A percentile compares a stretch with the other conserved stretches of the same genome.
Conservation (phyloP, 2,797 vertebrate species). For the Arrhamphus sclerolepis region DNA sequence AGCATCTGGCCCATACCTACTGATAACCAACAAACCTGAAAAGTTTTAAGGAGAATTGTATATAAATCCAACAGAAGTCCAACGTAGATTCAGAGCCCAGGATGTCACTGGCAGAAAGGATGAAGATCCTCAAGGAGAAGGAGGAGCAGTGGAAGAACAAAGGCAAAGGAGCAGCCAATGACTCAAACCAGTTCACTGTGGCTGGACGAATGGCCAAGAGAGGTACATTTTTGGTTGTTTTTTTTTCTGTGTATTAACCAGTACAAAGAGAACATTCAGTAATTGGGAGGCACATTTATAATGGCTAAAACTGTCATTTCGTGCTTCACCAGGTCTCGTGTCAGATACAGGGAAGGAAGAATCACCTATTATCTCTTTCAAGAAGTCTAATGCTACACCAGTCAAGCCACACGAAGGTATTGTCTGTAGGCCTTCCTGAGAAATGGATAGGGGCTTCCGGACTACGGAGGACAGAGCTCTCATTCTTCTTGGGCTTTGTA, state of each 20-base stretch:
- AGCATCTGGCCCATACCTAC: neutral
- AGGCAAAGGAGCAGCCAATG: conserved; percentile 84
- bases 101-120: conserved; percentile 77
- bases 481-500: no score
- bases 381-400: conserved; percentile 76
- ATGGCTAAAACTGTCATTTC: neutral
- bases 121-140: conserved; percentile 83
- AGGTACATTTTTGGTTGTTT: conserved; percentile 52
- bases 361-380: conserved; percentile 63
- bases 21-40: neutral
- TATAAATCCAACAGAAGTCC: conserved; percentile 70
- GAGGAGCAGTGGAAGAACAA: conserved; percentile 83
- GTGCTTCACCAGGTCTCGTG: conserved; percentile 74
- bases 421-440: neutral
- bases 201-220: conserved; percentile 84
- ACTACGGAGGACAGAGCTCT: no score
- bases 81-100: conserved; percentile 70
- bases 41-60: neutral
- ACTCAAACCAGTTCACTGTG: conserved; percentile 85
- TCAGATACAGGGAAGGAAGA: conserved; percentile 74
- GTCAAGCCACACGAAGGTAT: conserved; percentile 82
- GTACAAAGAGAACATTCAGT: no score
- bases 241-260: neutral
- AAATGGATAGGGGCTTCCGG: no score
- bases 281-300: no score